Conservation (phyloP, 2,797 vertebrate genomes). For the Danio albolineatus region DNA sequence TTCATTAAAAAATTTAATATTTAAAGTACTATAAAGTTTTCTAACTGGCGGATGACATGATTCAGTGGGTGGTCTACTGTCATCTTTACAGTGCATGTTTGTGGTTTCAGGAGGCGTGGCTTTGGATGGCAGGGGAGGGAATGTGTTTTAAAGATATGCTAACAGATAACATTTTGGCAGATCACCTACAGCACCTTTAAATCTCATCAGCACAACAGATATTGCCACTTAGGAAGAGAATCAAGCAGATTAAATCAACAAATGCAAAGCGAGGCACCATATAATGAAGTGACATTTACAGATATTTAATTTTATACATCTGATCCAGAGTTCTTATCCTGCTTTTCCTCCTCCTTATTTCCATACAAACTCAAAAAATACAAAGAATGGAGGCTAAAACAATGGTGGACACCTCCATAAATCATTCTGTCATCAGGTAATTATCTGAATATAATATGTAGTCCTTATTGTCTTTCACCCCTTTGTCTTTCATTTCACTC, state of each 20-base stretch:
- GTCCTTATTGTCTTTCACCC: conserved; percentile 28
- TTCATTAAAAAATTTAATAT: too few relatives aligned
- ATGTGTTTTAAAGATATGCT: too few relatives aligned
- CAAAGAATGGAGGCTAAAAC: neutral
- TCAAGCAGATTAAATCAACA: conserved; percentile 6
- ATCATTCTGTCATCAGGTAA: conserved; percentile 36
- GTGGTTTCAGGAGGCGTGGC: too few relatives aligned
- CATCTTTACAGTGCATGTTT: too few relatives aligned
- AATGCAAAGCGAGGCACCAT: neutral
- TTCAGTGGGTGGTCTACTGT: too few relatives aligned
- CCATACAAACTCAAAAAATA: neutral
- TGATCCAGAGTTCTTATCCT: neutral
- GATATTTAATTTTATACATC: conserved; percentile 8
- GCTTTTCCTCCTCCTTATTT: conserved; percentile 3
- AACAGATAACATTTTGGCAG: too few relatives aligned
- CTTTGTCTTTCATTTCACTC: conserved; percentile 44
- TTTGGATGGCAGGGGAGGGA: too few relatives aligned
- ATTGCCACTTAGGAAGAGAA: neutral
- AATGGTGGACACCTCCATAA: neutral
- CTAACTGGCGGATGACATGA: too few relatives aligned
- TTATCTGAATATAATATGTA: conserved; percentile 51
- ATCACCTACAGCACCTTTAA: too few relatives aligned
- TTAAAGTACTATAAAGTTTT: too few relatives aligned
- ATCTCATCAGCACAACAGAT: conserved; percentile 1
- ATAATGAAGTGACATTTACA: neutral